A percentile compares a stretch with the other conserved stretches of the same genome.
phyloP scores from a whole-genome alignment of 1,140 invertebrate genomes.

The Drosophila subpulchrella region DNA sequence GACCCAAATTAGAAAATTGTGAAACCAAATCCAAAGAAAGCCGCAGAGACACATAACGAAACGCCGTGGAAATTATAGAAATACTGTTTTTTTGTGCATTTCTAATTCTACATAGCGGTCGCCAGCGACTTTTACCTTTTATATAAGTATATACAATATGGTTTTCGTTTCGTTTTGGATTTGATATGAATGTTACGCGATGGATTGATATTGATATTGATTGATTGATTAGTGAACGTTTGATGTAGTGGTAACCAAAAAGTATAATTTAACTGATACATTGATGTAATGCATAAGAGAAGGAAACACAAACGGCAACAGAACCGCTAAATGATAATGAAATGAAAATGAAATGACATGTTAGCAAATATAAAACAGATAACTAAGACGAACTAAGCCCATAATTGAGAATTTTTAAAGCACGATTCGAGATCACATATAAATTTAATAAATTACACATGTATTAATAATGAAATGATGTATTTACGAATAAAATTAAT shows the following conservation, averaged over 20 bases:
- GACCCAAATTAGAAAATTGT: slow-evolving; percentile 49
- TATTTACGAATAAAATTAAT: slow-evolving; percentile 78
- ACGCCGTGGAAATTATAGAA: slow-evolving; percentile 39
- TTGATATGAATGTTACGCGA: slow-evolving; percentile 74
- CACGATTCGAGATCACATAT: slow-evolving; percentile 75
- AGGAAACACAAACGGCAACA: slow-evolving; percentile 13
- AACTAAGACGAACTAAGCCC: slow-evolving; percentile 56
- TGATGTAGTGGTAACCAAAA: slow-evolving; percentile 37
- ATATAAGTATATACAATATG: slow-evolving; percentile 53
- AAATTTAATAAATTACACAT: slow-evolving; percentile 79
- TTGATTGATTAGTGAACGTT: slow-evolving; percentile 57
- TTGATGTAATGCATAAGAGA: slow-evolving; percentile 45
- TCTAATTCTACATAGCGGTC: slow-evolving; percentile 35
- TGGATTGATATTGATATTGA: slow-evolving; percentile 58
- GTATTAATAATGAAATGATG: slow-evolving; percentile 82
- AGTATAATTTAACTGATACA: slow-evolving; percentile 54
- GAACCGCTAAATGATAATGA: slow-evolving; percentile 24
- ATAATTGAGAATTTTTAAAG: slow-evolving; percentile 78
- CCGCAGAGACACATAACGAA: slow-evolving; percentile 21
- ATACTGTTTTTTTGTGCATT: slow-evolving; percentile 60
- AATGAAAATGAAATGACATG: slow-evolving; percentile 52
- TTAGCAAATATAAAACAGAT: slow-evolving; percentile 59
- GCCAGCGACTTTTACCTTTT: slow-evolving; percentile 34
- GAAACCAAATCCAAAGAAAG: slow-evolving; percentile 11
- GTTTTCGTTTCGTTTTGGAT: slow-evolving; percentile 62